Evolutionary conservation across 2,797 vertebrate species (phyloP), one percentile per base, ranked within the genome.

Genomic region (Helarctos malayanus): DNA sequence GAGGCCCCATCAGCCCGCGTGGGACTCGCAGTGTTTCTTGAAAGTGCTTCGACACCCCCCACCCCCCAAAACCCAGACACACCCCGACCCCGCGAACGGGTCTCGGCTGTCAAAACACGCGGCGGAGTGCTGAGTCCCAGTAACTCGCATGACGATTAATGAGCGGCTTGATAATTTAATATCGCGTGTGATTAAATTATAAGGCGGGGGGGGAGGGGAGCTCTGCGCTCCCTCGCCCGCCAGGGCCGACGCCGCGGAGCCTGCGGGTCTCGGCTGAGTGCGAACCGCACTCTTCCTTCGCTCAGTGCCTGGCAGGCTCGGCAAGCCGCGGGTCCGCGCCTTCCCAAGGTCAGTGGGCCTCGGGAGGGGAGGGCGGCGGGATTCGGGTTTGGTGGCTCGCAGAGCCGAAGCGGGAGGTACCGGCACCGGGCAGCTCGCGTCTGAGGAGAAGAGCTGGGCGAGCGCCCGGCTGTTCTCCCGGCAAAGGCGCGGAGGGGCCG

Each of bases 151-250:
- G 95, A 79, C 97, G 96, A 98, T 97, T 95, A 97, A 97, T 91
- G 96, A 97, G 95, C 52, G 35, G 41, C 80, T 94, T 96, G 96
- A 97, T 97, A 91, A 96, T 95, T 97, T 98, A 97, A 97, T 97
- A 97, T 95, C 95, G 57, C 87, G 69, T 96, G 91, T 95, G 96
- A 98, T 96, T 97, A 95, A 97, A 96, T 96, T 96, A 91, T 95
- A 90, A 96, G 89, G 76, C 57, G 98, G 97, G 97, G 5, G 38
- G 38, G 38, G 38, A 94, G 95, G 96, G 97, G 97, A 97, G 91
- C 71, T 63, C 92, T 29, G 88, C n/a, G 71, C 59, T 93, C 32
- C 54, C 38, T 5, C 15, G 16, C 71, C 49, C 0, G 93, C 91
- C 56, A 2, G 12, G 89, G 95, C 73, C 41, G 32, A 59, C 27